Percentiles rank a stretch among this genome's conserved stretches.
phyloP scores from a whole-genome alignment of 2,797 vertebrate species.

The Martes flavigula region DNA sequence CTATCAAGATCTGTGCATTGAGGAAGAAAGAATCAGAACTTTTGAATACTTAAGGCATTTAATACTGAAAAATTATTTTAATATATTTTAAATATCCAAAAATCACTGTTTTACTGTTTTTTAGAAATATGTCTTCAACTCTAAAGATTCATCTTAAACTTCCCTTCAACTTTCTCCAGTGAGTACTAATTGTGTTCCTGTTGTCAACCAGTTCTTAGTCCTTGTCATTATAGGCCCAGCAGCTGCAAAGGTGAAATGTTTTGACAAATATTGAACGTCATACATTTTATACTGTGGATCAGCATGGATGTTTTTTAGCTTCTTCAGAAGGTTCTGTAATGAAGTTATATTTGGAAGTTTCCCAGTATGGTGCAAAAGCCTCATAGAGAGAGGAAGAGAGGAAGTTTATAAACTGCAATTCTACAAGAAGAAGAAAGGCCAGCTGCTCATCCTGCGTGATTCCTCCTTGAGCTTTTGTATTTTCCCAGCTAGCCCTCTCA shows the following conservation, averaged over 20 bases:
- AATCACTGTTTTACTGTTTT: background rate
- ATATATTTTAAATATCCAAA: background rate
- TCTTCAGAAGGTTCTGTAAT: slow-evolving; percentile 64
- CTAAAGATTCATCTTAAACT: background rate
- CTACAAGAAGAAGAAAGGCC: slow-evolving; percentile 52
- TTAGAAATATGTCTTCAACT: background rate
- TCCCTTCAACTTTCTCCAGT: background rate
- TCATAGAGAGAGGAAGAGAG: slow-evolving; percentile 65
- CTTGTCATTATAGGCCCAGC: slow-evolving; percentile 32
- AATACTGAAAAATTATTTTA: background rate
- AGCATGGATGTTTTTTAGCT: slow-evolving; percentile 56
- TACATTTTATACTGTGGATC: slow-evolving; percentile 49
- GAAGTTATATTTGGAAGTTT: slow-evolving; percentile 78
- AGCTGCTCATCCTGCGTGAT: slow-evolving; percentile 42
- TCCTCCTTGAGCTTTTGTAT: slow-evolving; percentile 46
- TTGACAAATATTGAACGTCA: slow-evolving; percentile 51
- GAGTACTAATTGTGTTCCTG: background rate
- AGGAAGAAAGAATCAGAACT: background rate
- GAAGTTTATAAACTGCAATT: slow-evolving; percentile 67
- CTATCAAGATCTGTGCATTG: background rate
- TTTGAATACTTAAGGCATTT: background rate
- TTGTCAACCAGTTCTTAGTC: background rate
- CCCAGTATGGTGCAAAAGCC: slow-evolving; percentile 66
- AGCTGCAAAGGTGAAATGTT: slow-evolving; percentile 69
- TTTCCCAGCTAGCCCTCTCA: slow-evolving; percentile 55